Conservation (phyloP, 2,888 invertebrate species). For the Tanypteryx hageni region DNA sequence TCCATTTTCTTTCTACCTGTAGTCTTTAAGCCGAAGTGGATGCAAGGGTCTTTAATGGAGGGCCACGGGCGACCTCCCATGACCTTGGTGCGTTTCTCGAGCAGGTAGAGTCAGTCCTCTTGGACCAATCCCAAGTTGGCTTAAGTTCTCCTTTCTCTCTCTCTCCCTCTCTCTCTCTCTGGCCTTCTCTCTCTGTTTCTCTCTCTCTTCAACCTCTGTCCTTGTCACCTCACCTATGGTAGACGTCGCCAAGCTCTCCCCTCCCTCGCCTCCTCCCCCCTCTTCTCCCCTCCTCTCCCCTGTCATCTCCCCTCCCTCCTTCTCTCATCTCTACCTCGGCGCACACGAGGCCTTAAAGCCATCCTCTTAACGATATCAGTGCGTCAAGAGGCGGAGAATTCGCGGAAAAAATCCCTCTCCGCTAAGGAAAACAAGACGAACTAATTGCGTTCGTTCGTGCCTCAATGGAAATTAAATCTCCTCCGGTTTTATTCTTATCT, state of each 20-base stretch:
- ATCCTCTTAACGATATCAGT: too few species aligned
- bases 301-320: background rate
- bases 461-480: background rate
- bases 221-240: slow-evolving; percentile 7
- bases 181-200: background rate
- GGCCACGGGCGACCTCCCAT: slow-evolving; percentile 53
- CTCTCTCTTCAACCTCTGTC: background rate
- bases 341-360: too few species aligned
- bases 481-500: too few species aligned
- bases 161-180: background rate
- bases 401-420: slow-evolving; percentile 11
- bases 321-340: background rate
- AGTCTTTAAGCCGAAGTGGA: background rate
- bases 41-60: slow-evolving; percentile 37
- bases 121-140: slow-evolving; percentile 55
- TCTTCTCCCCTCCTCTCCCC: background rate
- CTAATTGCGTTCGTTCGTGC: slow-evolving; percentile 39
- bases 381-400: background rate
- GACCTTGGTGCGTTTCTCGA: slow-evolving; percentile 46
- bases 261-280: background rate
- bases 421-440: slow-evolving; percentile 14
- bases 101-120: slow-evolving; percentile 30
- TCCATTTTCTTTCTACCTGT: background rate
- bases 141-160: slow-evolving; percentile 29
- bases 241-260: too few species aligned